phyloP scores from a whole-genome alignment of 2,888 invertebrate genomes.

The Oconnorella tubifera region DNA sequence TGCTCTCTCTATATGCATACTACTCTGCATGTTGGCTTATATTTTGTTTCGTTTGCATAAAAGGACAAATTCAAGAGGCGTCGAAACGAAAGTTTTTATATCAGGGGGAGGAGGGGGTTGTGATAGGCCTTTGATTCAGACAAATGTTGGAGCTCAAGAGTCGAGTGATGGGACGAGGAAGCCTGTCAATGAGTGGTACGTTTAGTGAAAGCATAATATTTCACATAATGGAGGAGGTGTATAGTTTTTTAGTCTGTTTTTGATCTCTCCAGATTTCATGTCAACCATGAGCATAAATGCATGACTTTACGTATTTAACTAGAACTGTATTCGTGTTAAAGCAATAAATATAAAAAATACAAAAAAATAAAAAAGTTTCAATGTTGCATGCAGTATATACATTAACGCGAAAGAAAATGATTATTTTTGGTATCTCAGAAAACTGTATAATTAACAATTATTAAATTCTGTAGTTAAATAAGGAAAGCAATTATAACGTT shows the following conservation, averaged over 20 bases:
- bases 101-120: neutral
- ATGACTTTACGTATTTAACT: neutral
- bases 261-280: no score
- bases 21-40: conserved; percentile 19
- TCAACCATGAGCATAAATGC: neutral
- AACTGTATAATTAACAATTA: no score
- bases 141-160: neutral
- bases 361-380: no score
- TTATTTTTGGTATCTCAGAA: no score
- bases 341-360: no score
- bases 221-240: neutral
- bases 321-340: neutral
- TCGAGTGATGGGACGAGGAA: neutral
- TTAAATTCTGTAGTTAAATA: no score
- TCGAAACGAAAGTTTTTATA: conserved; percentile 11
- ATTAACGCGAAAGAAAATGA: no score
- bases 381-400: no score
- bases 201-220: neutral
- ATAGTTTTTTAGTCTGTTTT: no score
- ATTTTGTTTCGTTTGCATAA: conserved; percentile 7
- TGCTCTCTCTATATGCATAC: conserved; percentile 12
- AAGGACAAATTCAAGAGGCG: conserved; percentile 2
- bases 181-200: conserved; percentile 6
- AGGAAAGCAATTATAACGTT: no score
- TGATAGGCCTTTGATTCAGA: neutral